Base-by-base conservation (phyloP, 2,113 vertebrate species). In the Natator depressus region DNA sequence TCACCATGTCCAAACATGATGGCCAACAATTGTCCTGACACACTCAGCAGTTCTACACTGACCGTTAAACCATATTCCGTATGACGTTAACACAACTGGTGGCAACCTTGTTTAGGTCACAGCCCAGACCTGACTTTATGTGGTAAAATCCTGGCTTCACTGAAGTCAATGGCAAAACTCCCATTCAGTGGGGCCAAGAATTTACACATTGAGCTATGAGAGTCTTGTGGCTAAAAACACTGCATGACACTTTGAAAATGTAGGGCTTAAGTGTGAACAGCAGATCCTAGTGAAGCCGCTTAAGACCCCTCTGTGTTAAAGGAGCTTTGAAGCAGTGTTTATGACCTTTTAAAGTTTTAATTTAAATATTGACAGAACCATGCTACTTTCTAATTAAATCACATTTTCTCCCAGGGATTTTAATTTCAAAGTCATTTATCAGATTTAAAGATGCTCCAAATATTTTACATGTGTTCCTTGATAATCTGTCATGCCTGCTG, bases 401-500 rank as follows among this genome's bases (percentile, higher is more conserved):
- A 97, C 94, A 98, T 98, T 98, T 98, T 98, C 98, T 98, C 98
- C 97, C 94, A 98, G 98, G 98, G 98, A 98, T 98, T 98, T 98
- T 98, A 98, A 98, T 98, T 99, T 98, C 97, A 97, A 98, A 99
- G 99, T 97, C 98, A 99, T 99, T 99, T 98, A 98, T 98, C 98
- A 98, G 97, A 97, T 98, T 98, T 99, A 99, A 99, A 98, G 98
- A 98, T 98, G 98, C 96, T 97, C 96, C 91, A 98, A 98, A 98
- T 94, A 97, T 96, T 95, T 90, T 92, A 85, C 93, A 88, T 95
- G 98, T 98, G 98, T 98, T 99, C 97, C 98, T 98, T 98, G 98
- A 98, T 98, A 99, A 99, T 98, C 98, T 98, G 98, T 98, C 98
- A 95, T 98, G 99, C 98, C 98, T 97, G 95, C 98, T 98, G 98